phyloP scores from a whole-genome alignment of 2,888 invertebrate species.

The Platerodrilus igneus region DNA sequence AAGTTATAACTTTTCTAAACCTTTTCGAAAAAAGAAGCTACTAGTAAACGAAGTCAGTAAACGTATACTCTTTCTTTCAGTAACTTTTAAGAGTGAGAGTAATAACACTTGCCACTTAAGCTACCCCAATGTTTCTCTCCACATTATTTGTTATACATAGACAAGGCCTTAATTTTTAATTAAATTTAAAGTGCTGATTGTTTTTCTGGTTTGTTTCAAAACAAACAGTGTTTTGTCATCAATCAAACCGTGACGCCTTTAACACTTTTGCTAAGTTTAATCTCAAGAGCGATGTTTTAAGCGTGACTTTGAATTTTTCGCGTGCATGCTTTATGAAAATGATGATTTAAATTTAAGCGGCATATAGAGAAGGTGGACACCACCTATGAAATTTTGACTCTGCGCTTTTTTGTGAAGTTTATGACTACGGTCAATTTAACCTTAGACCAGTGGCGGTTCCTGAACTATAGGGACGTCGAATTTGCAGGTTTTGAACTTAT shows the following conservation, averaged over 20 bases:
- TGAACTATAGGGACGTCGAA: no score
- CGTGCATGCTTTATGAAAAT: no score
- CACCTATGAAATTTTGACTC: not conserved
- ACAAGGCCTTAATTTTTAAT: slow-evolving; percentile 9
- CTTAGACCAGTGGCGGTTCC: no score
- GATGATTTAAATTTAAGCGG: no score
- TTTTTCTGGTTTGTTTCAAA: not conserved
- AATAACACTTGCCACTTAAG: slow-evolving; percentile 4
- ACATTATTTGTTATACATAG: slow-evolving; percentile 8
- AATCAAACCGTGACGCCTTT: not conserved
- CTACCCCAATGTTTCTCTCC: slow-evolving; percentile 3
- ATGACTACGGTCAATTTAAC: no score
- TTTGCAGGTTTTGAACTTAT: no score
- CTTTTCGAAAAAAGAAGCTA: no score
- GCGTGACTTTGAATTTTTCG: slow-evolving; percentile 10
- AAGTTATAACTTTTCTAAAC: no score
- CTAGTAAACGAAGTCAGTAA: no score
- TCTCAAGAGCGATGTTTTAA: slow-evolving; percentile 7
- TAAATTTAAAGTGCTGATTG: slow-evolving; percentile 8
- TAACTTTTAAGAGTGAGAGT: slow-evolving; percentile 4
- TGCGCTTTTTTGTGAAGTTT: no score
- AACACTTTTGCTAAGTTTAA: slow-evolving; percentile 13
- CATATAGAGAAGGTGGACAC: not conserved
- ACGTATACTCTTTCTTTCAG: no score
- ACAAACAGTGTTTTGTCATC: not conserved